Evolutionary conservation across 2,797 vertebrate genomes (phyloP).

Genomic region (Pangasius djambal): DNA sequence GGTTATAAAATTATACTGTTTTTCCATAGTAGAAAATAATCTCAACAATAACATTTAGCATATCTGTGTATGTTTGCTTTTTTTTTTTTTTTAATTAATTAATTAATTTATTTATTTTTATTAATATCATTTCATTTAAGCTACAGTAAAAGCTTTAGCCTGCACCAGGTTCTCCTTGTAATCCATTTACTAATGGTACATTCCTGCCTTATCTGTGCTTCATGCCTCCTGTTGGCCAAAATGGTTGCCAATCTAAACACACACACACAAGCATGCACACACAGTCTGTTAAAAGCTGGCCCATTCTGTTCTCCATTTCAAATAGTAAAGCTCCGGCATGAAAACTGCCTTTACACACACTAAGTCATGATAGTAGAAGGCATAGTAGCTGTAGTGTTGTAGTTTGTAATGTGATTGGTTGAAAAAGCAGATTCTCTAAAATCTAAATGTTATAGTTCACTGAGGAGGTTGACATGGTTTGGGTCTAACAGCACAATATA

Average conservation of each 20-base stretch:
- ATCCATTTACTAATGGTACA: constrained; percentile 17
- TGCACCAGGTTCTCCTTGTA: neutral
- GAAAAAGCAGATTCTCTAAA: neutral
- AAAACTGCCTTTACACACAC: neutral
- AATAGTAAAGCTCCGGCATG: neutral
- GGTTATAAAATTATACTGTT: neutral
- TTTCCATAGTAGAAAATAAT: neutral
- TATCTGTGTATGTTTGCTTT: neutral
- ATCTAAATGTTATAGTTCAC: neutral
- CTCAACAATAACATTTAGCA: neutral
- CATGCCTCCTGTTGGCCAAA: constrained; percentile 19
- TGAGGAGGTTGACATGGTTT: neutral
- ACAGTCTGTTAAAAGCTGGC: neutral
- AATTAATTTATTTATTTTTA: no score
- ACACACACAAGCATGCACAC: neutral
- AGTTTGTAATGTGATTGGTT: neutral
- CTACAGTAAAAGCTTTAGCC: neutral
- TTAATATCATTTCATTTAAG: neutral
- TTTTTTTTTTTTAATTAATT: neutral
- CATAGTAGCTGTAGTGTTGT: no score
- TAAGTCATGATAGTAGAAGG: no score
- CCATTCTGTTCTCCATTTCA: neutral
- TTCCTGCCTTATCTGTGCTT: constrained; percentile 47
- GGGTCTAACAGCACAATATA: neutral
- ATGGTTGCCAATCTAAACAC: constrained; percentile 37